Evolutionary conservation across 2,888 invertebrate species (phyloP).

Genomic region (Coenonympha glycerion): DNA sequence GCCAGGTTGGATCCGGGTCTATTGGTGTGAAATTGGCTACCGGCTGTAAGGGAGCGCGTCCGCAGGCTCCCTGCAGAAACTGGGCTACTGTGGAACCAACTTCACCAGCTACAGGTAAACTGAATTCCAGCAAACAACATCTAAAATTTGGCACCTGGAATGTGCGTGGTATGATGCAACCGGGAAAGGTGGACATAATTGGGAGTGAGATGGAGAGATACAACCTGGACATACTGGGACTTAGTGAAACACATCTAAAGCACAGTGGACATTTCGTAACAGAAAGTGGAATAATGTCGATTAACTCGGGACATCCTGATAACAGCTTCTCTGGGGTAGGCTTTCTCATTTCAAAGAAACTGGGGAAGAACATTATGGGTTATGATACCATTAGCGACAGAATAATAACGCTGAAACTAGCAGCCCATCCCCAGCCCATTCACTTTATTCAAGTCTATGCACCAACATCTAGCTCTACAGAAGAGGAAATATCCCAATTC

Average conservation of each 20-base stretch:
- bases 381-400: background rate
- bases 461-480: background rate
- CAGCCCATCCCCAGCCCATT: background rate
- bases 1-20: too few species aligned
- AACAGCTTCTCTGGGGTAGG: conserved; percentile 20
- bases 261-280: conserved; percentile 11
- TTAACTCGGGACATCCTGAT: conserved; percentile 15
- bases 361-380: conserved; percentile 10
- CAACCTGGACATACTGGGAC: background rate
- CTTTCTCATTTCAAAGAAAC: conserved; percentile 9
- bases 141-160: conserved; percentile 14
- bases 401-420: background rate
- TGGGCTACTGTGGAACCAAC: too few species aligned
- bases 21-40: too few species aligned
- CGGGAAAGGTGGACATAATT: conserved; percentile 5
- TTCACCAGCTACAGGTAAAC: too few species aligned
- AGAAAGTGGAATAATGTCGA: conserved; percentile 5
- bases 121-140: too few species aligned
- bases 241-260: conserved; percentile 6
- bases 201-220: conserved; percentile 8
- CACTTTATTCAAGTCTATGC: background rate
- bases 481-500: background rate
- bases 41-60: too few species aligned
- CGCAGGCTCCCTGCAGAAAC: too few species aligned
- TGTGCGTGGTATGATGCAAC: conserved; percentile 11